These are phyloP conservation scores for Aleiodes leptofemur DNA, from an alignment of 2,888 invertebrate genomes.

Conservation along the genomic window DNA sequence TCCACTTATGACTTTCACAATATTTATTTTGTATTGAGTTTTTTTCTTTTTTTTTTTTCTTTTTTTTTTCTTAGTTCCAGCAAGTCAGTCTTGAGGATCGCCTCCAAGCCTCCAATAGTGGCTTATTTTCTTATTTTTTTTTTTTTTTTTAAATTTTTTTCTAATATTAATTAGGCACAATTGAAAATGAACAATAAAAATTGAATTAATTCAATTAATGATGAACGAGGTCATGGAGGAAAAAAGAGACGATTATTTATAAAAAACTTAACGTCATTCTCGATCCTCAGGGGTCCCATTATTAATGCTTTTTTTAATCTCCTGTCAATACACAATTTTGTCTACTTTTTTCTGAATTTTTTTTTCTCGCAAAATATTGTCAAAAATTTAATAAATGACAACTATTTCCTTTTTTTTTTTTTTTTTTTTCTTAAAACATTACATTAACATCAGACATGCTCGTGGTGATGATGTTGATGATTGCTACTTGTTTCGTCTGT, in stretches of 20 bases:
- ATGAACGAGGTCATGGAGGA: slow-evolving; percentile 54
- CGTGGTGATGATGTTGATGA: slow-evolving; percentile 54
- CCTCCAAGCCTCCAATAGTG: slow-evolving; percentile 44
- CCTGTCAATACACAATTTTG: slow-evolving; percentile 13
- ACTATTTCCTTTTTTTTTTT: background rate
- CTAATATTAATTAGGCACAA: slow-evolving; percentile 24
- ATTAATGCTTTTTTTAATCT: slow-evolving; percentile 25
- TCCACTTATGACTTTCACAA: slow-evolving; percentile 4
- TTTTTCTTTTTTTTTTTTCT: slow-evolving; percentile 50
- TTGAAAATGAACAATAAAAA: slow-evolving; percentile 18
- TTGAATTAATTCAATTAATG: slow-evolving; percentile 27
- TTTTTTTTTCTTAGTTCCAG: slow-evolving; percentile 57
- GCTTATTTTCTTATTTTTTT: background rate
- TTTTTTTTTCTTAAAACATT: background rate
- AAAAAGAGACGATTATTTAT: slow-evolving; percentile 48
- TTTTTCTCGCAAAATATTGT: background rate
- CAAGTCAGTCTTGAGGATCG: slow-evolving; percentile 71
- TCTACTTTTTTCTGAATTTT: background rate
- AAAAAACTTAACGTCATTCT: slow-evolving; percentile 2
- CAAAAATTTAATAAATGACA: background rate
- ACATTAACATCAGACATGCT: slow-evolving; percentile 67
- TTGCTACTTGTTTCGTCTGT: slow-evolving; percentile 70
- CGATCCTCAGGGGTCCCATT: slow-evolving; percentile 30
- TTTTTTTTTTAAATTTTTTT: slow-evolving; percentile 6
- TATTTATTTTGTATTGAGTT: slow-evolving; percentile 40